Evolutionary conservation across 2,888 invertebrate genomes (phyloP).

Genomic region (Xestia c-nigrum): DNA sequence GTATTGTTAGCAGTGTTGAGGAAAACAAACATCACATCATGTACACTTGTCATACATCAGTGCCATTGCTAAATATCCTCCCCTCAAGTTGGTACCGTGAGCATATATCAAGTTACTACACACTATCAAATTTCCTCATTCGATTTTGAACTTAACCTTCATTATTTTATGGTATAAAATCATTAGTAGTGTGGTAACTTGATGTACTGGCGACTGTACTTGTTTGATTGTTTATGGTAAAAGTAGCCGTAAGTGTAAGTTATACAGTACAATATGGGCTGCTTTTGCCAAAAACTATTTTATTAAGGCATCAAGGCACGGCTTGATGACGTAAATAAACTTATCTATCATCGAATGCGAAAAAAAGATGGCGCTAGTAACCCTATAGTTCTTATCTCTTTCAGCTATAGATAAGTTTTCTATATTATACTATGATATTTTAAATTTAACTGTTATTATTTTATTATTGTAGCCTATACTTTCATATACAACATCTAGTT

Average conservation of each 20-base stretch:
- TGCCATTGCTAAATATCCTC: conserved; percentile 3
- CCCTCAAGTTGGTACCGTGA: too few relatives aligned
- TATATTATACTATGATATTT: conserved; percentile 3
- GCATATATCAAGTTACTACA: too few relatives aligned
- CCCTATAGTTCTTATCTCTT: background rate
- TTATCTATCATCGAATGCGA: background rate
- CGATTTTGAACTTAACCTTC: too few relatives aligned
- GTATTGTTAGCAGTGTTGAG: background rate
- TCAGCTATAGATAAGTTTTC: conserved; percentile 15
- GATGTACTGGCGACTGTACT: background rate
- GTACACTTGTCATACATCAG: background rate
- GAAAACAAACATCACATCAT: conserved; percentile 18
- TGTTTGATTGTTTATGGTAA: background rate
- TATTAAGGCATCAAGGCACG: background rate
- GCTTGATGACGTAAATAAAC: background rate
- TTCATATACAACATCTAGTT: conserved; percentile 19
- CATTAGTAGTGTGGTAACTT: too few relatives aligned
- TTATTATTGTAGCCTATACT: conserved; percentile 7
- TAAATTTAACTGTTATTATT: conserved; percentile 14
- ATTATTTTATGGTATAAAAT: too few relatives aligned
- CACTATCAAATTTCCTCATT: too few relatives aligned
- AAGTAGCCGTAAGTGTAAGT: background rate
- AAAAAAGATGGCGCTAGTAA: conserved; percentile 18
- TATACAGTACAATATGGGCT: background rate
- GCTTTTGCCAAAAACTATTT: background rate